Evolutionary conservation across 2,797 vertebrate genomes (phyloP), one percentile per base, ranked within the genome.

Genomic region (Coregonus suidteri): DNA sequence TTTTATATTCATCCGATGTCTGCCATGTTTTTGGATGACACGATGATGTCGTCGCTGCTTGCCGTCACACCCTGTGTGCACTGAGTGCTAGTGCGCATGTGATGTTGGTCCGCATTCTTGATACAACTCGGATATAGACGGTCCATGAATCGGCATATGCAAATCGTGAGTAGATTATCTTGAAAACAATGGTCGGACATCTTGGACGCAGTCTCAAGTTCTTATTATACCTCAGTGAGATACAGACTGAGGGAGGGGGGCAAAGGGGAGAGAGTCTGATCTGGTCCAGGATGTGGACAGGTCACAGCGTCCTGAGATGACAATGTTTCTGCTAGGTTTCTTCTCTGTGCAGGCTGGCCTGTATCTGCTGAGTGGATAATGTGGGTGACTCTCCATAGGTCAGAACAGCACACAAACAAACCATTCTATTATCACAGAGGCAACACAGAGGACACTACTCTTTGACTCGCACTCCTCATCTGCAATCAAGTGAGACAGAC

Each of bases 381-480:
- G 73, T 6, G 74, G 77, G 81, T n/a, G 80, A 81, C 74, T 75
- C 73, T 74, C 52, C 31, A 70, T 15, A 74, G 80, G 79, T 86
- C 83, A 87, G 81, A 86, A 81, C 79, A 81, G 75, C 83, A 85
- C 72, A 85, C 41, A 88, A 85, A 81, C 25, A 77, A 71, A 52
- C 82, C 20, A 34, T 15, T 25, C 64, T 35, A 47, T 47, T n/a
- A 37, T 15, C 6, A 15, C 56, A 51, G 20, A 51, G 54, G 66
- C n/a, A 18, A 31, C 51, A 30, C 51, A 34, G 71, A 89, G 83
- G 86, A 75, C 86, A 79, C 64, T 3, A 15, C 68, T 75, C 82
- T 78, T 70, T 13, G 56, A 6, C 59, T 77, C 70, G 6, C 31
- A 25, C n/a, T 74, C 74, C 82, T 84, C 73, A 79, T 62, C 71